phyloP scores from a whole-genome alignment of 2,113 vertebrate genomes.

The Perca flavescens region DNA sequence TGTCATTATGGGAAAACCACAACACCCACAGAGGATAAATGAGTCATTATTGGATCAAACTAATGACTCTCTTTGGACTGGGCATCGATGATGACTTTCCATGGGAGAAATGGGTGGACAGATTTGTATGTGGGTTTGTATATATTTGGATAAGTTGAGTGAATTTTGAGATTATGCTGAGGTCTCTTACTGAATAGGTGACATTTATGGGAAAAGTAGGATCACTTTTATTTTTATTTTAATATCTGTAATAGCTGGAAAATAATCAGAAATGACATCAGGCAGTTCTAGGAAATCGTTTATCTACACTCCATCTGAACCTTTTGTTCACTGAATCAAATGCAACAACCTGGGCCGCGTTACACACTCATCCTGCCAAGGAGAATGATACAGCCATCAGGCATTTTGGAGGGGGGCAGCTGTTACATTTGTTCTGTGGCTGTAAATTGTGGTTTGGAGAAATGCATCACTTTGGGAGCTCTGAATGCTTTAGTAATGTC shows the following conservation, averaged over 20 bases:
- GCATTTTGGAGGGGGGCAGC: slow-evolving; percentile 72
- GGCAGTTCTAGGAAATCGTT: background rate
- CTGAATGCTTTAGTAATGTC: slow-evolving; percentile 73
- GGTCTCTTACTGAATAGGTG: slow-evolving; percentile 41
- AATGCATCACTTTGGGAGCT: slow-evolving; percentile 71
- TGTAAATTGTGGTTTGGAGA: slow-evolving; percentile 75
- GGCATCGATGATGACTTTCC: slow-evolving; percentile 42
- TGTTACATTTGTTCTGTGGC: slow-evolving; percentile 74
- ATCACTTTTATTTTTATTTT: slow-evolving; percentile 8
- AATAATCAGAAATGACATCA: slow-evolving; percentile 44
- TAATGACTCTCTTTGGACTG: slow-evolving; percentile 50
- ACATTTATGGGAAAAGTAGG: slow-evolving; percentile 17
- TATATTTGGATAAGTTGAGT: slow-evolving; percentile 42
- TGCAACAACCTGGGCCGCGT: slow-evolving; percentile 67
- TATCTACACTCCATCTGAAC: slow-evolving; percentile 20
- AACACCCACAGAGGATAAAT: slow-evolving; percentile 57
- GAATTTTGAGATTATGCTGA: slow-evolving; percentile 39
- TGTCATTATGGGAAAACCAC: slow-evolving; percentile 64
- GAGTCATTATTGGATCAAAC: slow-evolving; percentile 62
- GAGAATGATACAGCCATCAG: slow-evolving; percentile 67
- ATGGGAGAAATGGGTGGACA: slow-evolving; percentile 43
- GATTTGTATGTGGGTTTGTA: slow-evolving; percentile 39
- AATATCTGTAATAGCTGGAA: slow-evolving; percentile 30
- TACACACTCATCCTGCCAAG: slow-evolving; percentile 53
- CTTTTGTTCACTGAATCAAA: slow-evolving; percentile 52